Evolutionary conservation across 2,888 invertebrate genomes (phyloP), one percentile per base, ranked within the genome.

Genomic region (Stegophylla sp.): DNA sequence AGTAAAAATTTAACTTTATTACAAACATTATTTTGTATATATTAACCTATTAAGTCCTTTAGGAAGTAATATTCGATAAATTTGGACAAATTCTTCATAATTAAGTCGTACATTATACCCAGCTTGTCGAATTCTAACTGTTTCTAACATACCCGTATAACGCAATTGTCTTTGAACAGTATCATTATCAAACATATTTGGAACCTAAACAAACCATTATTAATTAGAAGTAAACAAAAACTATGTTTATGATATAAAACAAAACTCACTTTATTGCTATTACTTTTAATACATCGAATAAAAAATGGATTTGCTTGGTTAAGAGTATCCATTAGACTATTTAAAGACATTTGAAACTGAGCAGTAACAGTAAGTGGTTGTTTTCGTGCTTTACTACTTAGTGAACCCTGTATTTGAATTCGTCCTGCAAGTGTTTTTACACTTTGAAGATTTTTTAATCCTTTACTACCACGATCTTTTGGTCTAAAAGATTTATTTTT

Each of bases 91-190:
- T 87, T 97, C 96, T 86, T 96, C 95, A 87, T 96, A 97, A 0
- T 94, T 93, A 51, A 97, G 90, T 51, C 97, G 90, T 83, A 97
- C 96, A 87, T 96, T 96, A 88, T 97, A 98, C 1, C 97, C 97
- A 1, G 97, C 96, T 86, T 96, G 95, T 72, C 97, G 89, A 83
- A 98, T 97, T 84, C 96, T 89, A 17, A 97, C 97, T 0, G 97
- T 98, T 86, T 97, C 97, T 85, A 98, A 86, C 97, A 97, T 98
- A 83, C 98, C 98, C 0, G 97, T 97, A 87, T 98, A 98, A 13
- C 97, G 89, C 82, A 98, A 88, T 86, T 95, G 93, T 73, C 96
- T 89, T 85, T 96, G 93, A 12, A 97, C 96, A 0, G 96, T 94
- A 83, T 95, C 94, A 85, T 97, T 95, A 86, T 97, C 96, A 87